Evolutionary conservation across 2,888 invertebrate genomes (phyloP).

Genomic region (Pollenia labialis): DNA sequence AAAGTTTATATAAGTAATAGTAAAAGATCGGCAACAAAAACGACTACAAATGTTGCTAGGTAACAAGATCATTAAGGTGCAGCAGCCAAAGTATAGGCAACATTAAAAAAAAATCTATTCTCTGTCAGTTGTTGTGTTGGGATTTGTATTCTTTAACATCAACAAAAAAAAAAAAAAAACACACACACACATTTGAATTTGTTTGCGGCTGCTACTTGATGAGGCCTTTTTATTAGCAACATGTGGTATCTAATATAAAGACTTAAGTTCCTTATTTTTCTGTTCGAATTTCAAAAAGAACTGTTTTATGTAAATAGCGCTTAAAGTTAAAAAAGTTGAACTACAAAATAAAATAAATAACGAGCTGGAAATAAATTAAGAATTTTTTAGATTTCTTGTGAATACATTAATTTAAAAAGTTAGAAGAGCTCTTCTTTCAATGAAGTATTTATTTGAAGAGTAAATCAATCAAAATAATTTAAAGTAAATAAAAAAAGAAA

Average conservation of each 20-base stretch:
- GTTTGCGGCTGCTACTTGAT: constrained; percentile 41
- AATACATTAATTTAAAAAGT: background rate
- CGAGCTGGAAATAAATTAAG: constrained; percentile 38
- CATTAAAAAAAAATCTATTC: constrained; percentile 19
- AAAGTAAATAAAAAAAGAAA: no score
- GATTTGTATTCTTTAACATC: constrained; percentile 8
- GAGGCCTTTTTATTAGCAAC: constrained; percentile 47
- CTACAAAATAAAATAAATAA: constrained; percentile 51
- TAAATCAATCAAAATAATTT: no score
- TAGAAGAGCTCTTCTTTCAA: background rate
- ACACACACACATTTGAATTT: constrained; percentile 13
- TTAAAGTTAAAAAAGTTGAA: constrained; percentile 41
- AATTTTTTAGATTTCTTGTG: background rate
- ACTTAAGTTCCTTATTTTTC: constrained; percentile 9
- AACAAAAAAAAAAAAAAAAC: background rate
- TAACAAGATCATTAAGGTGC: constrained; percentile 72
- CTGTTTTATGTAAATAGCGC: constrained; percentile 37
- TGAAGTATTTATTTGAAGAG: background rate
- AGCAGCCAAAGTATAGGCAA: constrained; percentile 46
- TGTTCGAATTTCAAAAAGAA: constrained; percentile 19
- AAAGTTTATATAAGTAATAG: constrained; percentile 45
- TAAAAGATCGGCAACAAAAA: background rate
- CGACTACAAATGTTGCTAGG: constrained; percentile 54
- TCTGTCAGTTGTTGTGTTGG: constrained; percentile 36
- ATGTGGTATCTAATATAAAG: constrained; percentile 20